phyloP scores from a whole-genome alignment of 2,797 vertebrate genomes.

The Telmatherina bonti region DNA sequence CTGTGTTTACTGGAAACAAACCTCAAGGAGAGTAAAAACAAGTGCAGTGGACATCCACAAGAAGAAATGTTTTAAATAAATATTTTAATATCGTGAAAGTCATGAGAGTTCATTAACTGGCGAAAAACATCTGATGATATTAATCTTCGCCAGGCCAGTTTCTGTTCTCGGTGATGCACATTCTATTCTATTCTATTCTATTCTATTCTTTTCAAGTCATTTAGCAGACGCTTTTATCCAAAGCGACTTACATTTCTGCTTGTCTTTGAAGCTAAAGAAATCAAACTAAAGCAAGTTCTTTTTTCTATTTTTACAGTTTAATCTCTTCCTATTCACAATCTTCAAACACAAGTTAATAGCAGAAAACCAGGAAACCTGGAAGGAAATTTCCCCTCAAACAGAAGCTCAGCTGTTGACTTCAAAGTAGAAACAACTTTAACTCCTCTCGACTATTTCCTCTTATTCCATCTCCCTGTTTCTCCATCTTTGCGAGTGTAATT shows the following conservation, averaged over 20 bases:
- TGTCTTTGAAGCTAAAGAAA: neutral
- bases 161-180: neutral
- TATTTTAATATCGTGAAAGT: neutral
- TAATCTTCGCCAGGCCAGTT: neutral
- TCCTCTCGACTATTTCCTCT: constrained; percentile 35
- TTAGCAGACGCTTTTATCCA: too few species aligned
- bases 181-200: too few species aligned
- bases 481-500: constrained; percentile 56
- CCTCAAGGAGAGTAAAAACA: neutral
- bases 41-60: neutral
- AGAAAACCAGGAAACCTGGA: neutral
- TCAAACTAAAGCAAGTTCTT: neutral
- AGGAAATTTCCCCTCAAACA: constrained; percentile 5
- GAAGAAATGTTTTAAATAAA: neutral
- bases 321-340: neutral
- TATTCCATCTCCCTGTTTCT: constrained; percentile 36
- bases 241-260: too few species aligned
- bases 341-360: neutral
- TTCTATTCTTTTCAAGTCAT: too few species aligned
- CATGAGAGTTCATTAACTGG: too few species aligned
- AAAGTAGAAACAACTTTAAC: constrained; percentile 48
- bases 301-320: neutral
- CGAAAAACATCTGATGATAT: neutral
- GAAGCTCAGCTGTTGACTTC: constrained; percentile 25
- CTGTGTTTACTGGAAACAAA: neutral